These are phyloP conservation scores for Sparidentex hasta DNA, from an alignment of 2,797 vertebrate species.

Conservation along the genomic window DNA sequence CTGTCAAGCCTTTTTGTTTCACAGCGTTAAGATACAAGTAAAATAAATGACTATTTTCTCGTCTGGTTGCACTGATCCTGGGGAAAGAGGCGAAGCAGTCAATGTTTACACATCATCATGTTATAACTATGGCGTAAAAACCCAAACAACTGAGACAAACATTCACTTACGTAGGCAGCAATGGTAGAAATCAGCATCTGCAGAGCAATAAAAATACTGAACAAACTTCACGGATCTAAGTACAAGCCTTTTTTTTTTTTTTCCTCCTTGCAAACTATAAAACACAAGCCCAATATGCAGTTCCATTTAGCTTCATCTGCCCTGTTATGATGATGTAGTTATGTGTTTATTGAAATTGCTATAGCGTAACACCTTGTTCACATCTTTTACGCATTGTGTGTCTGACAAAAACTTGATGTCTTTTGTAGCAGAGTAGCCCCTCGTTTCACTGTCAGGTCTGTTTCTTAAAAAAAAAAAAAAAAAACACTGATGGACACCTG, in stretches of 20 bases:
- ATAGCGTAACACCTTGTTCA: constrained; percentile 73
- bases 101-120: constrained; percentile 61
- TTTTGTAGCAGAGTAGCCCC: constrained; percentile 5
- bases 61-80: constrained; percentile 40
- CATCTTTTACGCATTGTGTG: constrained; percentile 57
- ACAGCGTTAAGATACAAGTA: constrained; percentile 62
- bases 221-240: constrained; percentile 72
- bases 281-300: constrained; percentile 63
- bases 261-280: constrained; percentile 66
- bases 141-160: constrained; percentile 70
- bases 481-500: too few species aligned
- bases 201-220: constrained; percentile 78
- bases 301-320: constrained; percentile 64
- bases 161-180: constrained; percentile 80
- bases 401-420: background rate
- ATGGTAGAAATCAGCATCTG: constrained; percentile 84
- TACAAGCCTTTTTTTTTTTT: constrained; percentile 74
- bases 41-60: constrained; percentile 30
- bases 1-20: constrained; percentile 56
- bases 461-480: too few species aligned
- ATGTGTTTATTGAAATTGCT: constrained; percentile 51
- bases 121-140: constrained; percentile 74
- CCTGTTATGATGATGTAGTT: constrained; percentile 31
- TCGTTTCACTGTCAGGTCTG: background rate
- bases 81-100: constrained; percentile 60